Evolutionary conservation across 2,797 vertebrate species (phyloP).

Genomic region (Gephyroberyx darwinii): DNA sequence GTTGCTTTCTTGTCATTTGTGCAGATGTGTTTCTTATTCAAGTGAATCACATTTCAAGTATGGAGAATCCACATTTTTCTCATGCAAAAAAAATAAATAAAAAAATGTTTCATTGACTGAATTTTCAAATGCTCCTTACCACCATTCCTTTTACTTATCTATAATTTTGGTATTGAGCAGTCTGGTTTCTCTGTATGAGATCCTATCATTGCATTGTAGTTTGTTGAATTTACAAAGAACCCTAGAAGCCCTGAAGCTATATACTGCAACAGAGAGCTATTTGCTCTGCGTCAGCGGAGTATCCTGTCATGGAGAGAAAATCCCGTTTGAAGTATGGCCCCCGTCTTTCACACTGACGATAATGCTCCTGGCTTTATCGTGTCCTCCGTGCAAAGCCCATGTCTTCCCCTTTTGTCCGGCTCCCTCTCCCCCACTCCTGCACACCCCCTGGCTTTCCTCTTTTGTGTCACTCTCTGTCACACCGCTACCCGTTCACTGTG

Average conservation of each 20-base stretch:
- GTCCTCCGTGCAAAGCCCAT: slow-evolving; percentile 87
- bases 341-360: slow-evolving; percentile 86
- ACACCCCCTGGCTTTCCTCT: slow-evolving; percentile 82
- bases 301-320: slow-evolving; percentile 87
- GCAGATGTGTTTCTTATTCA: neutral
- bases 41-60: slow-evolving; percentile 40
- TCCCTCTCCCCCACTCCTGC: slow-evolving; percentile 79
- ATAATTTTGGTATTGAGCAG: slow-evolving; percentile 41
- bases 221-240: slow-evolving; percentile 77
- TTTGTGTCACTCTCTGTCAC: slow-evolving; percentile 85
- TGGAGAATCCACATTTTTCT: slow-evolving; percentile 13
- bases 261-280: slow-evolving; percentile 79
- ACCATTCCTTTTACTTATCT: slow-evolving; percentile 54
- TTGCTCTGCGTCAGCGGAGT: slow-evolving; percentile 82
- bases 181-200: slow-evolving; percentile 61
- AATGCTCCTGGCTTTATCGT: slow-evolving; percentile 87
- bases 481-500: slow-evolving; percentile 78
- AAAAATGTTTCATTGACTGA: slow-evolving; percentile 15
- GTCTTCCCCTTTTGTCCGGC: slow-evolving; percentile 85
- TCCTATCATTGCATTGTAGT: slow-evolving; percentile 76
- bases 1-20: slow-evolving; percentile 35
- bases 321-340: slow-evolving; percentile 88
- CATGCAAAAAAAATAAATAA: slow-evolving; percentile 15
- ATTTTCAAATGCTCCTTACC: slow-evolving; percentile 19
- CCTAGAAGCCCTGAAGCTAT: slow-evolving; percentile 76